These are phyloP conservation scores for Brachyistius frenatus DNA, from an alignment of 2,113 vertebrate species.

Conservation along the genomic window DNA sequence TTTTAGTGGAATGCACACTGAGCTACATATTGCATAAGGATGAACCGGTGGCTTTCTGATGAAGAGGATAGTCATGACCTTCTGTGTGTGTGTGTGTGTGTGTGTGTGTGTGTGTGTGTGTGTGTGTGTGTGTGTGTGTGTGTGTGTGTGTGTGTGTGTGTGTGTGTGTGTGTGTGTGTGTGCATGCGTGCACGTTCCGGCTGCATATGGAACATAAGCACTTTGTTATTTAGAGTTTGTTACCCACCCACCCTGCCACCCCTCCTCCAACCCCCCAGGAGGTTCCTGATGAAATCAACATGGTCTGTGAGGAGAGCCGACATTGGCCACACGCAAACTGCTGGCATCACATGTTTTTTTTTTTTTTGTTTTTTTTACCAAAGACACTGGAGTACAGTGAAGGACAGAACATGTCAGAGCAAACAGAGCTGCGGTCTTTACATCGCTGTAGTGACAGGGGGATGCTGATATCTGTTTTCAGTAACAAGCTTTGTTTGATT, in stretches of 20 bases:
- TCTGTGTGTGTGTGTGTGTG: constrained; percentile 5
- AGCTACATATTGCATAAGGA: constrained; percentile 54
- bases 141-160: not conserved
- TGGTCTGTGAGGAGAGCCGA: constrained; percentile 53
- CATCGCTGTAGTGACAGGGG: constrained; percentile 48
- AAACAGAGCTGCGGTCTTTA: constrained; percentile 51
- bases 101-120: not conserved
- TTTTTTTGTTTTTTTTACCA: constrained; percentile 4
- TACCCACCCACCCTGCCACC: not conserved
- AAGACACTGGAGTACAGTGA: constrained; percentile 39
- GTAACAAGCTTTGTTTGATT: constrained; percentile 44
- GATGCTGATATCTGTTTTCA: constrained; percentile 50
- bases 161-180: not conserved
- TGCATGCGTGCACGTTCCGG: constrained; percentile 1
- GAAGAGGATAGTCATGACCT: constrained; percentile 46
- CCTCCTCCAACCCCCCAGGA: constrained; percentile 38
- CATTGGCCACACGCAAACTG: constrained; percentile 55
- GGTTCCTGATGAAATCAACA: constrained; percentile 69
- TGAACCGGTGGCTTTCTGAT: constrained; percentile 23
- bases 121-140: not conserved
- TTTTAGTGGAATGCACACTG: constrained; percentile 36
- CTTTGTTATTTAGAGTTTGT: constrained; percentile 57
- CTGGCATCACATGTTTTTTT: constrained; percentile 55
- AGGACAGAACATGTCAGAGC: constrained; percentile 46
- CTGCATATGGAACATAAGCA: constrained; percentile 41